phyloP scores from a whole-genome alignment of 2,888 invertebrate genomes.

The Noctua pronuba region DNA sequence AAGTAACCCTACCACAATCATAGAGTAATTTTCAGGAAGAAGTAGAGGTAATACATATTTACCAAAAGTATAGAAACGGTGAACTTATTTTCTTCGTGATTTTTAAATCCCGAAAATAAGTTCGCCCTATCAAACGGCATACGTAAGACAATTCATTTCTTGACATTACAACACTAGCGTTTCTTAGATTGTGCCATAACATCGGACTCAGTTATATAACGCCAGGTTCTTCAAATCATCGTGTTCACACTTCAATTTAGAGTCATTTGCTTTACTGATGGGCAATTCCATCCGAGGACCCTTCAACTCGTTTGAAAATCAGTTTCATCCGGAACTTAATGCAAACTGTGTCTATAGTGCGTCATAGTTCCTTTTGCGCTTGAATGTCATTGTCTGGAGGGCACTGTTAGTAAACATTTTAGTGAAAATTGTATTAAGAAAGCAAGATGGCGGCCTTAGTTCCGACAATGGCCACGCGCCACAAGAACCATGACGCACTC shows the following conservation, averaged over 20 bases:
- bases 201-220: constrained; percentile 2
- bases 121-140: neutral
- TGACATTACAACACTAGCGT: neutral
- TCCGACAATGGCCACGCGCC: neutral
- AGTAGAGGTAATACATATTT: neutral
- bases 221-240: constrained; percentile 9
- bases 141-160: neutral
- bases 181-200: neutral
- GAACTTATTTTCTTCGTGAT: no score
- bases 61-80: neutral
- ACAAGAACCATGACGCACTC: neutral
- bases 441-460: neutral
- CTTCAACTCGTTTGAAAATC: constrained; percentile 24
- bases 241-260: constrained; percentile 26
- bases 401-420: neutral
- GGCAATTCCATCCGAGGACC: constrained; percentile 18
- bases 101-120: neutral
- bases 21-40: neutral
- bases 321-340: constrained; percentile 33
- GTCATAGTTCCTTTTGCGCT: neutral
- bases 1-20: neutral
- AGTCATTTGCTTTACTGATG: constrained; percentile 13
- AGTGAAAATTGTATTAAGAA: neutral
- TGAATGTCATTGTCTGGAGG: neutral
- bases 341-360: neutral